These are phyloP conservation scores for Neuroscelio doddi DNA, from an alignment of 2,888 invertebrate species.

Conservation along the genomic window DNA sequence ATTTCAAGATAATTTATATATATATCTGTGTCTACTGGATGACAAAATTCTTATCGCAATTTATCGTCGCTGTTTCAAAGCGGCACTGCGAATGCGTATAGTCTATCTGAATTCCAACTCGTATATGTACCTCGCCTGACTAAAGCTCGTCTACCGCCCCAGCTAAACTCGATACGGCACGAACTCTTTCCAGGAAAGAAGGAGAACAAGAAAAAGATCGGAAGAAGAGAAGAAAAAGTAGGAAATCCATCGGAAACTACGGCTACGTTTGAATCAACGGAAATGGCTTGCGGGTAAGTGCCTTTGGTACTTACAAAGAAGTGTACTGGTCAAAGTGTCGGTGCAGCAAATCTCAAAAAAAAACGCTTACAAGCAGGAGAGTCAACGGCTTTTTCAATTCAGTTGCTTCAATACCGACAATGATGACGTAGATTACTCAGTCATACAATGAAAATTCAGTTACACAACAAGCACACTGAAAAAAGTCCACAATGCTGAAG, in stretches of 20 bases:
- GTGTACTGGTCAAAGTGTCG: conserved; percentile 27
- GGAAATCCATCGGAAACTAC: conserved; percentile 40
- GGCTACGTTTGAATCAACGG: conserved; percentile 28
- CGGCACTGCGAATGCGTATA: conserved; percentile 20
- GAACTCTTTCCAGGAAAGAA: conserved; percentile 15
- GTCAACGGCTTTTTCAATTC: conserved; percentile 28
- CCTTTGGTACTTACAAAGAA: conserved; percentile 29
- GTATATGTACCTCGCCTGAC: conserved; percentile 34
- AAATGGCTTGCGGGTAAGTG: conserved; percentile 38
- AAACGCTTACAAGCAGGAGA: conserved; percentile 38
- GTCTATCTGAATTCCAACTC: conserved; percentile 34
- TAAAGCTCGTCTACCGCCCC: conserved; percentile 14
- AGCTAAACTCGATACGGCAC: conserved; percentile 30
- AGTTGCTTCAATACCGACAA: conserved; percentile 33
- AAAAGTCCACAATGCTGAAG: too few species aligned
- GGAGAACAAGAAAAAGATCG: conserved; percentile 11
- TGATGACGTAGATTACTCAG: conserved; percentile 24
- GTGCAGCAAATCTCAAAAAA: conserved; percentile 36
- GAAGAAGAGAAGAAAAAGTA: conserved; percentile 1
- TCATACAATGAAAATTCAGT: conserved; percentile 2
- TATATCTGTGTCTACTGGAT: conserved; percentile 17
- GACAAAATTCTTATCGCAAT: conserved; percentile 36
- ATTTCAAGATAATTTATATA: conserved; percentile 40
- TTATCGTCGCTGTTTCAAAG: conserved; percentile 23
- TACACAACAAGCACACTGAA: too few species aligned